phyloP scores from a whole-genome alignment of 2,113 vertebrate species.

The Galeopterus variegatus region DNA sequence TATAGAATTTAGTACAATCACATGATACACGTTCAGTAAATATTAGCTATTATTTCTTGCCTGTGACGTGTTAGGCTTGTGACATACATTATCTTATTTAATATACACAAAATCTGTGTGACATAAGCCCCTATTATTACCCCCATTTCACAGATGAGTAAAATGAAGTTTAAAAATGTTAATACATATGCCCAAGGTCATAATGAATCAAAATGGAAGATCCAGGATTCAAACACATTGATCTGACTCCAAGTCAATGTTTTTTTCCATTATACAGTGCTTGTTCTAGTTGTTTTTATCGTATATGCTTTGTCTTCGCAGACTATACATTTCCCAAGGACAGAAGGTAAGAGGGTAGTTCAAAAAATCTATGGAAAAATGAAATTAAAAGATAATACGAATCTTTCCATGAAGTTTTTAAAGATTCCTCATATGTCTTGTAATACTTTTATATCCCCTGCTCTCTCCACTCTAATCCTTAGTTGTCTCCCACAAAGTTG shows the following conservation, averaged over 20 bases:
- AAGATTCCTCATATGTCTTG: not conserved
- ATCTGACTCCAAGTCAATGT: not conserved
- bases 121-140: not conserved
- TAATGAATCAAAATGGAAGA: conserved; percentile 37
- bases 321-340: not conserved
- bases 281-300: conserved; percentile 11
- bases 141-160: not conserved
- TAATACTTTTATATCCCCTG: not conserved
- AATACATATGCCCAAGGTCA: not conserved
- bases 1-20: not conserved
- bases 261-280: not conserved
- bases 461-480: not conserved
- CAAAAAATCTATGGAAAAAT: too few species aligned
- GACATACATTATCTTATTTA: not conserved
- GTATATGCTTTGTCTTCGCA: not conserved
- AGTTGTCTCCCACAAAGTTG: not conserved
- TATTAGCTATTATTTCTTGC: conserved; percentile 37
- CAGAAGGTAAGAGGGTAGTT: not conserved
- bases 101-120: not conserved
- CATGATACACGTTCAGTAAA: not conserved
- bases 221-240: not conserved
- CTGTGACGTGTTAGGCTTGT: not conserved
- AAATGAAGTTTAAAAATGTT: not conserved
- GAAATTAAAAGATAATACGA: too few species aligned
- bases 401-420: too few species aligned